These are phyloP conservation scores for Hipposideros armiger DNA, from an alignment of 2,113 vertebrate genomes.

Conservation along the genomic window DNA sequence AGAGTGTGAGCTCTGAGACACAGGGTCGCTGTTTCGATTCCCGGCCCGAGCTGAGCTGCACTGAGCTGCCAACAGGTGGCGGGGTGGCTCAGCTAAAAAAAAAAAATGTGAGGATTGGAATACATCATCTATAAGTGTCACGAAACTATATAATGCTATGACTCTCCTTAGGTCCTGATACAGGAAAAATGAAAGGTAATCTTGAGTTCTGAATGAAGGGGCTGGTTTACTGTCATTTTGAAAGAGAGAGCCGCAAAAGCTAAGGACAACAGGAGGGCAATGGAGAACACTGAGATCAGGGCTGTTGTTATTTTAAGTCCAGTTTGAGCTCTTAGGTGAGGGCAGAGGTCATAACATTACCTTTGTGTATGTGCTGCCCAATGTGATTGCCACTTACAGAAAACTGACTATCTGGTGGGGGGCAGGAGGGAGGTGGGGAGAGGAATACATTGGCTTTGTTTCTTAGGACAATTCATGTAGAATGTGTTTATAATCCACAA, in stretches of 20 bases:
- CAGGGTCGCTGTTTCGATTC: too few relatives aligned
- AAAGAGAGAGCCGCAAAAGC: neutral
- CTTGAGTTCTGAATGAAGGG: neutral
- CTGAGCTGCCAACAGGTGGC: too few relatives aligned
- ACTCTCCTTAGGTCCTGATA: neutral
- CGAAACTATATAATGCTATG: neutral
- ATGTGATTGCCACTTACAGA: neutral
- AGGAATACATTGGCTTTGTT: neutral
- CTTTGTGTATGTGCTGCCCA: too few relatives aligned
- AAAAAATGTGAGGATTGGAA: slow-evolving; percentile 12
- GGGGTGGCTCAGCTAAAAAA: too few relatives aligned
- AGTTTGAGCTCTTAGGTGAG: neutral
- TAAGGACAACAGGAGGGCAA: neutral
- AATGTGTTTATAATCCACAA: neutral
- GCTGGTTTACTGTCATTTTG: neutral
- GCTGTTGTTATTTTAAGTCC: neutral
- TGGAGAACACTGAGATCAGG: neutral
- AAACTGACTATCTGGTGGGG: neutral
- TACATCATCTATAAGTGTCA: neutral
- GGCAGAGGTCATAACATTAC: neutral
- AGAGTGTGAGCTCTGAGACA: too few relatives aligned
- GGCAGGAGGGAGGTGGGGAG: too few relatives aligned
- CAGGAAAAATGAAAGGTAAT: neutral
- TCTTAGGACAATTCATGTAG: neutral
- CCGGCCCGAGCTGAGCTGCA: too few relatives aligned